Conservation (phyloP, 2,888 invertebrate species). For the Pyrgus malvae region DNA sequence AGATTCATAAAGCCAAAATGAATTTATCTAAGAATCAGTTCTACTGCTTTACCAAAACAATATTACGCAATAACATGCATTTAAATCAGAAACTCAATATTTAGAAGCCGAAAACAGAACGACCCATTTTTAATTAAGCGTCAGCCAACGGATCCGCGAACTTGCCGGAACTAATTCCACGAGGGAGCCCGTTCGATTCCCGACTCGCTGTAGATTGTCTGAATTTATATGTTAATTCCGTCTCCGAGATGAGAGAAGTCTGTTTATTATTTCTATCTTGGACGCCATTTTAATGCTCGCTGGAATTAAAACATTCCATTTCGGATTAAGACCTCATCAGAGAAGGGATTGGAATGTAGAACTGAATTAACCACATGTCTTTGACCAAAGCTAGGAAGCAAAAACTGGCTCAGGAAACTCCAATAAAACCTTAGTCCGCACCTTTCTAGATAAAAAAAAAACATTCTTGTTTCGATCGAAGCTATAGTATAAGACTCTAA, state of each 20-base stretch:
- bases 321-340: slow-evolving; percentile 30
- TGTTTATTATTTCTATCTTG: slow-evolving; percentile 50
- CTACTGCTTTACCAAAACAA: too few relatives aligned
- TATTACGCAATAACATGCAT: too few relatives aligned
- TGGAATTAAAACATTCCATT: slow-evolving; percentile 34
- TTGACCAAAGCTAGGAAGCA: too few relatives aligned
- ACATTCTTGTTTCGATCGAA: too few relatives aligned
- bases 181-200: slow-evolving; percentile 53
- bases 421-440: too few relatives aligned
- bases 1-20: too few relatives aligned
- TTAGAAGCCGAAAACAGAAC: too few relatives aligned
- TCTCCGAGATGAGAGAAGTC: slow-evolving; percentile 40
- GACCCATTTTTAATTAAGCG: slow-evolving; percentile 48
- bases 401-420: too few relatives aligned
- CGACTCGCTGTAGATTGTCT: slow-evolving; percentile 45
- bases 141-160: slow-evolving; percentile 38
- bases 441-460: too few relatives aligned
- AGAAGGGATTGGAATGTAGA: not conserved
- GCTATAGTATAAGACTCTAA: too few relatives aligned
- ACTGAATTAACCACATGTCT: slow-evolving; percentile 2
- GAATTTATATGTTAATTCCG: slow-evolving; percentile 62
- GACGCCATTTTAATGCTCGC: slow-evolving; percentile 32
- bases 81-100: too few relatives aligned
- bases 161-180: slow-evolving; percentile 47
- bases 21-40: too few relatives aligned